Base-by-base conservation (phyloP, 2,888 invertebrate genomes). In the Xestia ashworthii region DNA sequence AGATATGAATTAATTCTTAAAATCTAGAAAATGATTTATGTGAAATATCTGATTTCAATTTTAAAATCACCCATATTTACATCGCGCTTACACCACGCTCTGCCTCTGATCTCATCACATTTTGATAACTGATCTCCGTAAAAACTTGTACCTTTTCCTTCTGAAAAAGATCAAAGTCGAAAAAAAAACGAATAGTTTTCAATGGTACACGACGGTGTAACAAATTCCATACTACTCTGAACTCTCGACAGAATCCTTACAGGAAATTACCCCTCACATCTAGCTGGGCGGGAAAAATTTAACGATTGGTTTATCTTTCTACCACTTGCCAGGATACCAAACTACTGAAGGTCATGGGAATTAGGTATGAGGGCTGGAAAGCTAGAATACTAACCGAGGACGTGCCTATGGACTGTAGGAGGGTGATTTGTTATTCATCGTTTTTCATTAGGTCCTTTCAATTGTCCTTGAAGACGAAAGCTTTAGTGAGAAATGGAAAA, bases 201-300 rank as follows among this genome's bases (percentile, higher is more conserved):
- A 44, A n/a, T 19, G 11, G 67, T 80, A 81, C 78, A 68, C 5
- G n/a, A 11, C 77, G 81, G 86, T 90, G 88, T 90, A 64, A 89
- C 8, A 16, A 11, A 41, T 9, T 11, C 71, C 72, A 67, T 11
- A 38, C 71, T 76, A 53, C 81, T 81, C 67, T 65, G 50, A 78
- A 85, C 86, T 87, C 84, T 87, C 88, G 83, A 86, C 84, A 41
- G 32, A 71, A 80, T 76, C 44, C 81, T 68, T 70, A 85, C 89
- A 91, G 92, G 91, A 92, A 91, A 92, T 91, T 89, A 89, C 86
- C 81, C 73, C 84, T 83, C 87, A 81, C 84, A 74, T 81, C 74
- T 83, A 72, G 74, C 58, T 74, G 76, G 83, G 75, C 76, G 84
- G 83, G 85, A 88, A 89, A 89, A 90, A 89, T 87, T 89, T 89